Conservation (phyloP, 2,797 vertebrate species). For the Cyprinella venusta region DNA sequence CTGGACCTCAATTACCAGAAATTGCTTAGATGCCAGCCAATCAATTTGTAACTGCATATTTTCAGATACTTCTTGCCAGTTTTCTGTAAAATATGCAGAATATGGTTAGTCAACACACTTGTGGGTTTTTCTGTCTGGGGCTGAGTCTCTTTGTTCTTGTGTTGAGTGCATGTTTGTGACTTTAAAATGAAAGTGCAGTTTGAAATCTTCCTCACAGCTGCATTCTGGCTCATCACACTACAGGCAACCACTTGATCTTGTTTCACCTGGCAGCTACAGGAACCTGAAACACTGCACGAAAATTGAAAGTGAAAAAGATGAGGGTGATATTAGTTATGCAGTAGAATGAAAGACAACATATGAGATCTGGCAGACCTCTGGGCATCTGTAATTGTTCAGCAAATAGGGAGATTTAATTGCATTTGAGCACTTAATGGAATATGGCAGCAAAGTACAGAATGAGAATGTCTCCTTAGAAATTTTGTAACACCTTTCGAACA, state of each 20-base stretch:
- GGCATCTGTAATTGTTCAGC: slow-evolving; percentile 29
- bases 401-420: slow-evolving; percentile 22
- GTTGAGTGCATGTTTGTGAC: neutral
- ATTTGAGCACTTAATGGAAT: neutral
- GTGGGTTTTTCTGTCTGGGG: neutral
- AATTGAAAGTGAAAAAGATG: slow-evolving; percentile 47
- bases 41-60: neutral
- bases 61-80: neutral
- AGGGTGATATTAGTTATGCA: slow-evolving; percentile 29
- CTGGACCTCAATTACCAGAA: neutral
- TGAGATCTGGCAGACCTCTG: slow-evolving; percentile 13
- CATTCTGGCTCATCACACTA: neutral
- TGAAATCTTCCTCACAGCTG: slow-evolving; percentile 26
- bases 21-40: neutral
- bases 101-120: slow-evolving; percentile 1
- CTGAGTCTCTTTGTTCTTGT: slow-evolving; percentile 10
- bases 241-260: neutral
- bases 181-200: slow-evolving; percentile 32
- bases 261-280: slow-evolving; percentile 57
- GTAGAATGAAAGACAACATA: slow-evolving; percentile 16
- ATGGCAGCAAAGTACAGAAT: slow-evolving; percentile 19
- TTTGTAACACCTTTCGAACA: neutral
- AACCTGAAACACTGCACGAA: slow-evolving; percentile 13
- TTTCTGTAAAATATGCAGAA: slow-evolving; percentile 5
- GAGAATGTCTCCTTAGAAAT: neutral